Base-by-base conservation (phyloP, 37 sponge, comb jelly and placozoan genomes). In the Chondrosia reniformis region DNA sequence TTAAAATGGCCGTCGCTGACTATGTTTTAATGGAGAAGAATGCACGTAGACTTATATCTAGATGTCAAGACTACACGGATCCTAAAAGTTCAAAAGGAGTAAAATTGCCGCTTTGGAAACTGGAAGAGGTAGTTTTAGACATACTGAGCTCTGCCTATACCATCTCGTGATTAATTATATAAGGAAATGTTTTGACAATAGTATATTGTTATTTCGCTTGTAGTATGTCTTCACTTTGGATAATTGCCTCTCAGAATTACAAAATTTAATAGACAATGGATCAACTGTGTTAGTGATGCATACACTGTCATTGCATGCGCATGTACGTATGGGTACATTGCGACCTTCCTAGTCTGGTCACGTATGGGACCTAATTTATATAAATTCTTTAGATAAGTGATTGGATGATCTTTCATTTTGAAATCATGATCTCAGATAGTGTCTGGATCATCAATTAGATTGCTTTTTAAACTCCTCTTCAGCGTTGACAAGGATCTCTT, bases 41-140 rank as follows among this genome's bases (percentile, higher is more conserved):
- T 40, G 31, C 84, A 15, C 85, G 84, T 25, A 28, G 89, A 42
- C 80, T 89, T 19, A 69, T 89, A 9, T 71, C 84, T 4, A 54
- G 89, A 8, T 89, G 89, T 55, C 81, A 89, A 63, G 80, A 75
- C 63, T 57, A 84, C 12, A 27, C 84, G 54, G 84, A 66, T 3
- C 81, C 67, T 12, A 84, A 89, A 25, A n/a, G 17, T 1, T 40
- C 67, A 8, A 49, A 75, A 19, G 45, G 76, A 44, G 81, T 77
- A 25, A 69, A 40, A 40, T 1, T 69, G 3, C 72, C 72, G 1
- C 2, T 69, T 40, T 89, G 89, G 89, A 87, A 87, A 63, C 74
- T 87, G 42, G 30, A 45, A 30, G 69, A 77, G 74, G 87, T 87
- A 32, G 46, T 41, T 2, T n/a, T 1, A 3, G 31, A 4, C 66